phyloP scores from a whole-genome alignment of 1,140 invertebrate genomes.

The Archegozetes longisetosus region DNA sequence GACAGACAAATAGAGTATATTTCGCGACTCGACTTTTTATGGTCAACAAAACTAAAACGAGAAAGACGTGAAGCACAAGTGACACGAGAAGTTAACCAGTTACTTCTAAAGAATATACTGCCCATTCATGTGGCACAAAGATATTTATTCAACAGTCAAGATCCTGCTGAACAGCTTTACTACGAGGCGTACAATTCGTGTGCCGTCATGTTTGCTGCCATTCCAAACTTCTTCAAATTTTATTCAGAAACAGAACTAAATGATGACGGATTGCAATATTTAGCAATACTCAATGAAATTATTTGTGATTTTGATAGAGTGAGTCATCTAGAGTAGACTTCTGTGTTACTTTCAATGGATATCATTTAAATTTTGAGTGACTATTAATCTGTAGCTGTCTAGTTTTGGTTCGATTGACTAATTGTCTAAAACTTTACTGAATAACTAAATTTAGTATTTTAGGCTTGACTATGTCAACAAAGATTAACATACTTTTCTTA shows the following conservation, averaged over 20 bases:
- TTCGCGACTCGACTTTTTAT: constrained; percentile 62
- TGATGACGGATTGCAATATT: constrained; percentile 42
- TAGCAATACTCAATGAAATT: constrained; percentile 69
- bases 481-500: not conserved
- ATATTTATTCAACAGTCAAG: constrained; percentile 16
- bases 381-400: not conserved
- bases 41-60: constrained; percentile 63
- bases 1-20: constrained; percentile 76
- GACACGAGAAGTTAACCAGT: constrained; percentile 59
- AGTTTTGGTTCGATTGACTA: no score
- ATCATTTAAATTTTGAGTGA: not conserved
- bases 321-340: constrained; percentile 15
- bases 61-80: constrained; percentile 61
- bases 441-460: not conserved
- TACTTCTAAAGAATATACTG: constrained; percentile 63
- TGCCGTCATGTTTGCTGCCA: constrained; percentile 78
- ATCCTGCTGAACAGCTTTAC: constrained; percentile 5
- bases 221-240: constrained; percentile 56
- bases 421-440: no score
- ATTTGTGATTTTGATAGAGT: constrained; percentile 74
- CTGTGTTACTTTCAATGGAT: not conserved
- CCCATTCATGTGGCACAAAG: constrained; percentile 51
- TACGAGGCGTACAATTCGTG: constrained; percentile 48
- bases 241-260: constrained; percentile 39
- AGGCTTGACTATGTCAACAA: not conserved